A percentile compares a stretch with the other conserved stretches of the same genome.
Evolutionary conservation across 1,140 invertebrate genomes (phyloP).

Genomic region (Drosophila aff.): DNA sequence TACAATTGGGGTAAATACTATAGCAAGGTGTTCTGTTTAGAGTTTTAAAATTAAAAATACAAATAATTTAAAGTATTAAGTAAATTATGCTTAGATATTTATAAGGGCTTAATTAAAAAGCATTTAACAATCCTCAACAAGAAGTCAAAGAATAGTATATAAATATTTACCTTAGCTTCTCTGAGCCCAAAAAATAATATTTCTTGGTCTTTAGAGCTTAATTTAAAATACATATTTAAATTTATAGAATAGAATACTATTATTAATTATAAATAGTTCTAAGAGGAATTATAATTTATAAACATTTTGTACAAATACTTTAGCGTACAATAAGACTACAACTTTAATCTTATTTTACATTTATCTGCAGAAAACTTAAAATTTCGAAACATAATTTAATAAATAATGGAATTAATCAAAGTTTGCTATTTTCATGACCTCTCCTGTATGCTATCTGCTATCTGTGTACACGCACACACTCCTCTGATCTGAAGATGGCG

Average conservation of each 20-base stretch:
- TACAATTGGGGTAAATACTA: not conserved
- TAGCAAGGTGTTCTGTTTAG: no score
- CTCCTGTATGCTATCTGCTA: not conserved
- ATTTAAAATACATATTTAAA: not conserved
- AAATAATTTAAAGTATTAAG: no score
- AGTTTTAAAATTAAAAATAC: not conserved
- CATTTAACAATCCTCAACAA: no score
- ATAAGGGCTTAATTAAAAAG: not conserved
- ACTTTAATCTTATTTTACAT: no score
- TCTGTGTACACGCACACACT: constrained; percentile 13
- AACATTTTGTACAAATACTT: not conserved
- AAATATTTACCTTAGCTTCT: no score
- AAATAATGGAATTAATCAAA: not conserved
- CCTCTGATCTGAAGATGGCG: constrained; percentile 12
- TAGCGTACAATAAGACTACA: no score
- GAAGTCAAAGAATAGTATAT: no score
- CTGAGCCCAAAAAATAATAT: no score
- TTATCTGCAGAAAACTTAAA: not conserved
- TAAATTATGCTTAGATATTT: not conserved
- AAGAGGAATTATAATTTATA: not conserved
- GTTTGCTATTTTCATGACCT: not conserved
- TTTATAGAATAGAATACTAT: no score
- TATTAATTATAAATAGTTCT: not conserved
- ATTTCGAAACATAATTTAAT: not conserved
- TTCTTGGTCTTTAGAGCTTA: not conserved